Conservation (phyloP, 2,888 invertebrate species). For the Tetranychus piercei region DNA sequence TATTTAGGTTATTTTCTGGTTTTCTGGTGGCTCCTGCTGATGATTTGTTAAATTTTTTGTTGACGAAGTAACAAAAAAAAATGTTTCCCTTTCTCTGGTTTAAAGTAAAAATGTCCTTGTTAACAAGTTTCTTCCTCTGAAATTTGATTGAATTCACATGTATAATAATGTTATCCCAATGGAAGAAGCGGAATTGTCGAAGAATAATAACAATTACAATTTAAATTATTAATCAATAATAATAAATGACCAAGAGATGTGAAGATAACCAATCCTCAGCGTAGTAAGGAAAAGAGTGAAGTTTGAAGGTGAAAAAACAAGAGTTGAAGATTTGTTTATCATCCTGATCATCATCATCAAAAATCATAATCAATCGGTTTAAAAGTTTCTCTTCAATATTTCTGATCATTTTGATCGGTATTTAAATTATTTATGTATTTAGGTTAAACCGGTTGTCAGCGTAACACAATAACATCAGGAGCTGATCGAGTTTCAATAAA, state of each 20-base stretch:
- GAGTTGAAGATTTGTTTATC: not conserved
- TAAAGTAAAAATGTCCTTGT: no score
- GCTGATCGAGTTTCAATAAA: slow-evolving; percentile 11
- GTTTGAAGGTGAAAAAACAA: not conserved
- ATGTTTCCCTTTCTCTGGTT: no score
- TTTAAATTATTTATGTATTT: not conserved
- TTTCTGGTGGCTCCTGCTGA: no score
- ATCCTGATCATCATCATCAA: not conserved
- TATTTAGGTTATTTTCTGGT: no score
- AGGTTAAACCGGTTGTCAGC: not conserved
- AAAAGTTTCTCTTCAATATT: not conserved
- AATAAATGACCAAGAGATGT: not conserved
- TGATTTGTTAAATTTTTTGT: no score
- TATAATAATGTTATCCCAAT: not conserved
- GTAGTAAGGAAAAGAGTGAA: no score
- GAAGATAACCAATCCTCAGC: no score
- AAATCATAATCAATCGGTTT: not conserved
- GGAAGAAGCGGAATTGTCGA: not conserved
- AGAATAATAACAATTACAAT: not conserved
- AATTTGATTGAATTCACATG: not conserved
- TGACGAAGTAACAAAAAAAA: no score
- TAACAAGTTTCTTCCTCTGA: not conserved
- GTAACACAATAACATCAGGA: slow-evolving; percentile 9
- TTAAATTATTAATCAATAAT: not conserved
- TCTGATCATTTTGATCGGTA: no score